A percentile compares a stretch with the other conserved stretches of the same genome.
These are phyloP conservation scores for Psilopsiagon aurifrons DNA, from an alignment of 2,113 vertebrate species.

Conservation along the genomic window DNA sequence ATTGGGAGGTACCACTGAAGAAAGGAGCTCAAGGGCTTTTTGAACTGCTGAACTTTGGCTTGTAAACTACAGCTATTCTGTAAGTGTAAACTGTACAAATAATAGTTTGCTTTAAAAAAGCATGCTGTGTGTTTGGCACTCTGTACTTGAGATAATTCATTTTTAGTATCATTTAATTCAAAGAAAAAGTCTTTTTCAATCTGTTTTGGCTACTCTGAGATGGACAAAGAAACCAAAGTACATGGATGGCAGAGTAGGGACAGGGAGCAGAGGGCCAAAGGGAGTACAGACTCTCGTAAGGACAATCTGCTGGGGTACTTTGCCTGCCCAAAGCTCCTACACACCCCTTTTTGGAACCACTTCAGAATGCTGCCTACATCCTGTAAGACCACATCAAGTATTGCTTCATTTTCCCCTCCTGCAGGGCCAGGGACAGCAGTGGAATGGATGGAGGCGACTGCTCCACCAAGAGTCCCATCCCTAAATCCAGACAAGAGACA, in stretches of 20 bases:
- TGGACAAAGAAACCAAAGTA: neutral
- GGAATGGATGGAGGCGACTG: neutral
- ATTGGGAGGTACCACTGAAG: neutral
- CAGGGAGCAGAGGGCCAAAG: neutral
- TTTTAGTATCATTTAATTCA: slow-evolving; percentile 2
- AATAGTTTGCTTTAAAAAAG: neutral
- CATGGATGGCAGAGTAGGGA: neutral
- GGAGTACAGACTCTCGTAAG: neutral
- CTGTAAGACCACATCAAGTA: neutral
- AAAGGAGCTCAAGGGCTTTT: neutral
- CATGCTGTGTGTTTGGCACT: neutral
- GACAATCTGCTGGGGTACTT: neutral
- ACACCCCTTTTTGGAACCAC: neutral
- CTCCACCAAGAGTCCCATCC: neutral
- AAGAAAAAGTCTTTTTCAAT: neutral
- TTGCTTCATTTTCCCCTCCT: neutral
- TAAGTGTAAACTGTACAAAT: neutral
- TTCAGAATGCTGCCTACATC: neutral
- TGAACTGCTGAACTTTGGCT: neutral
- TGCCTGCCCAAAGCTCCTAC: neutral
- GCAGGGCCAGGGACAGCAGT: neutral
- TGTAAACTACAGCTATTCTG: neutral
- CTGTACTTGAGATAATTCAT: neutral
- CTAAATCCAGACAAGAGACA: neutral
- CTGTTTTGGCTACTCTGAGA: neutral